Conservation (phyloP, 2,888 invertebrate genomes). For the Yponomeuta cagnagella region DNA sequence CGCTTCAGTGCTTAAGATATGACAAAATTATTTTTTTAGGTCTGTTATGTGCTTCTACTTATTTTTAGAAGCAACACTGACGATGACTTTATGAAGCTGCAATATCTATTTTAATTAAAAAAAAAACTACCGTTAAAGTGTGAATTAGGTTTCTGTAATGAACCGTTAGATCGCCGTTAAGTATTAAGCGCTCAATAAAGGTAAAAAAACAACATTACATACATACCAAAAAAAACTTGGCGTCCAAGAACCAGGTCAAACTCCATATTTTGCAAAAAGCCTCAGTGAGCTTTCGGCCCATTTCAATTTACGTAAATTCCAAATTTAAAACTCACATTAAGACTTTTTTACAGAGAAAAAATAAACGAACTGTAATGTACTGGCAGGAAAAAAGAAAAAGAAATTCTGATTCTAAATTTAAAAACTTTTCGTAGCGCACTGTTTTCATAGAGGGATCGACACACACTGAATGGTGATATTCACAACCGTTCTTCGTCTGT, state of each 20-base stretch:
- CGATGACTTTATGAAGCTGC: neutral
- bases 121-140: neutral
- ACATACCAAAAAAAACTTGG: conserved; percentile 63
- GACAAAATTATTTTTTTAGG: too few species aligned
- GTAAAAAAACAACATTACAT: conserved; percentile 15
- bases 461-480: conserved; percentile 2
- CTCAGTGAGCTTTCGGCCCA: conserved; percentile 43
- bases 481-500: neutral
- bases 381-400: neutral
- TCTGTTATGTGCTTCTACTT: too few species aligned
- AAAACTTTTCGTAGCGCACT: neutral
- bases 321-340: conserved; percentile 18
- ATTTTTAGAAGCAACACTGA: too few species aligned
- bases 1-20: too few species aligned
- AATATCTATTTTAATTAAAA: neutral
- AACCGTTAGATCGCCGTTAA: neutral
- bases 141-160: neutral
- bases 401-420: neutral
- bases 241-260: conserved; percentile 59
- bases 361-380: neutral
- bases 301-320: conserved; percentile 26
- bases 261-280: conserved; percentile 54
- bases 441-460: neutral
- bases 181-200: neutral
- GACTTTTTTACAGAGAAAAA: neutral